These are phyloP conservation scores for Gallinago paraguaiae DNA, from an alignment of 2,113 vertebrate species.

Conservation along the genomic window DNA sequence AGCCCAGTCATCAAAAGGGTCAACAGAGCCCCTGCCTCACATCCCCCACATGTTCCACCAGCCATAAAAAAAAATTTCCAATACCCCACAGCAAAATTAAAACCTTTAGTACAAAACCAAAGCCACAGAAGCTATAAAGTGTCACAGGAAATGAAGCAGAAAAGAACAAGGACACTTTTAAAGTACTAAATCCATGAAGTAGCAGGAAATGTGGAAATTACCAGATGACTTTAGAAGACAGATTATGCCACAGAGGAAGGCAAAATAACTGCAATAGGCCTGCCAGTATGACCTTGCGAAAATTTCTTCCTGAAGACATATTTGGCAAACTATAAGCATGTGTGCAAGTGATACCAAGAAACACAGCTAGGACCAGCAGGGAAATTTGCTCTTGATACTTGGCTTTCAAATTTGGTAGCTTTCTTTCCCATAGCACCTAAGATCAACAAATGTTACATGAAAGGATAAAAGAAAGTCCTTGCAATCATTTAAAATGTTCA, in stretches of 20 bases:
- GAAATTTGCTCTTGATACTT: not conserved
- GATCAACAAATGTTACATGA: not conserved
- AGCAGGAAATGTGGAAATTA: not conserved
- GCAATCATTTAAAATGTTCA: not conserved
- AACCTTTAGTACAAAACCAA: not conserved
- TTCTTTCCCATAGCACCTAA: not conserved
- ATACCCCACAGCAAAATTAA: not conserved
- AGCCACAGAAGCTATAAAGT: not conserved
- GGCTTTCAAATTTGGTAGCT: not conserved
- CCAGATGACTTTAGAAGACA: not conserved
- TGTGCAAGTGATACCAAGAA: not conserved
- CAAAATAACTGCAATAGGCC: not conserved
- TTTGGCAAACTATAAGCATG: not conserved
- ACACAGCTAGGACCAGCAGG: not conserved
- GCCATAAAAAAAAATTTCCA: not conserved
- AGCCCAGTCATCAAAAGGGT: not conserved
- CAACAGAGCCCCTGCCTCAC: not conserved
- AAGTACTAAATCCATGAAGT: not conserved
- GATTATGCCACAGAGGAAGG: not conserved
- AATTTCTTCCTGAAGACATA: not conserved
- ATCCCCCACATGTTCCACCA: not conserved
- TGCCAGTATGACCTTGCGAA: not conserved
- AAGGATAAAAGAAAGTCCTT: not conserved
- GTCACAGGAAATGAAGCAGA: conserved; percentile 30
- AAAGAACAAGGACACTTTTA: not conserved